Evolutionary conservation across 2,888 invertebrate species (phyloP).

Genomic region (Gymnosoma rotundatum): DNA sequence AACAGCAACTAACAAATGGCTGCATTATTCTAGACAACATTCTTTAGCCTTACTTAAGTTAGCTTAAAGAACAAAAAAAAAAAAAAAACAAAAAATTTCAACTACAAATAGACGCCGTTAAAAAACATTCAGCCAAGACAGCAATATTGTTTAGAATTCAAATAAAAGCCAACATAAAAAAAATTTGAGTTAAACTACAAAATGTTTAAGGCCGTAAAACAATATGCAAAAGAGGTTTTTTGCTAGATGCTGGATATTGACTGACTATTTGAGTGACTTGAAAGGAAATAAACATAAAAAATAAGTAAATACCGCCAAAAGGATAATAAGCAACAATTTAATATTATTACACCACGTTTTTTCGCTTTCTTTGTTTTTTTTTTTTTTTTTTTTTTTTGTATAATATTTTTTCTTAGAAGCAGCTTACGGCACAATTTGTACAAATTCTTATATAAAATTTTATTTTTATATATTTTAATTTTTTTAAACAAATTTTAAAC

Average conservation of each 20-base stretch:
- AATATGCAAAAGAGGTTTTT: slow-evolving; percentile 66
- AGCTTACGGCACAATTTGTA: too few species aligned
- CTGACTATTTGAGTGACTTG: slow-evolving; percentile 59
- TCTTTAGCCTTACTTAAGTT: slow-evolving; percentile 25
- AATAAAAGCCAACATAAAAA: slow-evolving; percentile 46
- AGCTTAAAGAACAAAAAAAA: neutral
- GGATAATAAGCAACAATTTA: slow-evolving; percentile 82
- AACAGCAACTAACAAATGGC: slow-evolving; percentile 71
- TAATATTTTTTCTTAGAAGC: too few species aligned
- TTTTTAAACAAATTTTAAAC: too few species aligned
- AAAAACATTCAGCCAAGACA: slow-evolving; percentile 50
- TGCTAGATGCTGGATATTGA: slow-evolving; percentile 43
- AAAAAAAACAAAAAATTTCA: slow-evolving; percentile 6
- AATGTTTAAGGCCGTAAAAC: slow-evolving; percentile 65
- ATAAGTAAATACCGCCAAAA: slow-evolving; percentile 77
- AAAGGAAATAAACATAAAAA: slow-evolving; percentile 39
- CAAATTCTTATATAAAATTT: too few species aligned
- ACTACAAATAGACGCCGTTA: slow-evolving; percentile 68
- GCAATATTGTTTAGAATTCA: slow-evolving; percentile 39
- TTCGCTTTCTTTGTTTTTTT: slow-evolving; percentile 10
- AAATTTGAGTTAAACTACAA: slow-evolving; percentile 36
- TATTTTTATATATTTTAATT: too few species aligned
- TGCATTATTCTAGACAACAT: slow-evolving; percentile 66
- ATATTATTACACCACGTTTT: slow-evolving; percentile 81
- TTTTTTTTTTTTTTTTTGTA: neutral